Percentiles rank a stretch among this genome's conserved stretches.
These are phyloP conservation scores for Mylabris sibirica DNA, from an alignment of 2,888 invertebrate genomes.

Conservation along the genomic window DNA sequence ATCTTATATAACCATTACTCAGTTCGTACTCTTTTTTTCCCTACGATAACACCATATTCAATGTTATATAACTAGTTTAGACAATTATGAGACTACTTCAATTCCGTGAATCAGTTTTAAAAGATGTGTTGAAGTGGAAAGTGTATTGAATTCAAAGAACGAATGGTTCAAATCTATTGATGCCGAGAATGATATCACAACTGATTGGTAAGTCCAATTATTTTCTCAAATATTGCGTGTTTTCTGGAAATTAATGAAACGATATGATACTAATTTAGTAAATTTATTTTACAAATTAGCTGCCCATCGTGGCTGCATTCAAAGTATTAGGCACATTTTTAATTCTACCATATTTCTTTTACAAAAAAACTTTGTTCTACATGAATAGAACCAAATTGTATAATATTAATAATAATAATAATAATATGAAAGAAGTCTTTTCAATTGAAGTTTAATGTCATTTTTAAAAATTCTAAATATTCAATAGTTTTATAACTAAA, in stretches of 20 bases:
- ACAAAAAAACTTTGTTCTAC: slow-evolving; percentile 29
- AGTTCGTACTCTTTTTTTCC: no score
- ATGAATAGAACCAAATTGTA: slow-evolving; percentile 27
- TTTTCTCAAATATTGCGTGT: background rate
- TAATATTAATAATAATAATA: slow-evolving; percentile 21
- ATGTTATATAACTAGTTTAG: no score
- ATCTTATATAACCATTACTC: background rate
- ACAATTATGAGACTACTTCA: no score
- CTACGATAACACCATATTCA: no score
- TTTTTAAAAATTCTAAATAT: slow-evolving; percentile 26
- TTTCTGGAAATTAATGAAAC: background rate
- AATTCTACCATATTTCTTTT: slow-evolving; percentile 22
- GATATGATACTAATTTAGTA: background rate
- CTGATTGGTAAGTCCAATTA: background rate
- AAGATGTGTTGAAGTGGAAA: no score
- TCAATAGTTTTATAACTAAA: slow-evolving; percentile 23
- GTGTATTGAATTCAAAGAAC: background rate
- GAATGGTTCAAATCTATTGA: background rate
- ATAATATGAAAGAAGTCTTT: slow-evolving; percentile 30
- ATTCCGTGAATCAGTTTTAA: no score
- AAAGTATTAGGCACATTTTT: slow-evolving; percentile 42
- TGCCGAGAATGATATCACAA: background rate
- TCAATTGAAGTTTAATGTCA: slow-evolving; percentile 13
- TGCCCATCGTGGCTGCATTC: slow-evolving; percentile 4
- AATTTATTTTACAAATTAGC: slow-evolving; percentile 12